Evolutionary conservation across 2,113 vertebrate species (phyloP), one percentile per base, ranked within the genome.

Genomic region (Dasyprocta punctata): DNA sequence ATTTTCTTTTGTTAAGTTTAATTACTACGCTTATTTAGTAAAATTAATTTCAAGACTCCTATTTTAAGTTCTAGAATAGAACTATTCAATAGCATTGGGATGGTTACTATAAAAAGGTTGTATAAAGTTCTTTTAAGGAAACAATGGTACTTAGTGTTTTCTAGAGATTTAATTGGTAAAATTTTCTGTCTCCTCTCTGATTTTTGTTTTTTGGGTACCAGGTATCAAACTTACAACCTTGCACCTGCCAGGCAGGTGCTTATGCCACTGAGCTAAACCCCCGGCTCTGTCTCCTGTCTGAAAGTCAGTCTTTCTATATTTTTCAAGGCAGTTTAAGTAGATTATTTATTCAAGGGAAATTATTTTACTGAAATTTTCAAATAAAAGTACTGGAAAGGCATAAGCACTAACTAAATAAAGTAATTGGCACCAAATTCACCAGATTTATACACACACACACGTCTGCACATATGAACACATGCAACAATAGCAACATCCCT

Each of bases 51-150:
- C 33, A 20, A 77, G 61, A 20, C 58, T 36, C 28, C 88, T 65
- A n/a, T 73, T 33, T 67, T 82, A 38, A 63, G n/a, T 65, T 95
- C 75, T 95, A 88, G 54, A 87, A 58, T n/a, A 95, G 67, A 77
- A 49, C 19, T 30, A 88, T 58, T 47, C 63, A 65, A 49, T 17
- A 67, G 49, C 36, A 75, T 24, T 19, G 8, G 8, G 36, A 54
- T 24, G 65, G 4, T 84, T 83, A 47, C 38, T 92, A 7, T 58
- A 33, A 24, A 49, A 30, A 58, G n/a, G 11, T 38, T 65, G 56
- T 67, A 22, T 56, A n/a, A 33, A 58, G 89, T 58, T 75, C 1
- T 20, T 20, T n/a, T 33, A 14, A 82, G 4, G 47, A 75, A 58
- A 92, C 60, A 47, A 92, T 26, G 36, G 75, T 63, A 73, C 17